A percentile compares a stretch with the other conserved stretches of the same genome.
These are phyloP conservation scores for Porites lobata DNA, from an alignment of 92 coral and sea anemone genomes.

Conservation along the genomic window DNA sequence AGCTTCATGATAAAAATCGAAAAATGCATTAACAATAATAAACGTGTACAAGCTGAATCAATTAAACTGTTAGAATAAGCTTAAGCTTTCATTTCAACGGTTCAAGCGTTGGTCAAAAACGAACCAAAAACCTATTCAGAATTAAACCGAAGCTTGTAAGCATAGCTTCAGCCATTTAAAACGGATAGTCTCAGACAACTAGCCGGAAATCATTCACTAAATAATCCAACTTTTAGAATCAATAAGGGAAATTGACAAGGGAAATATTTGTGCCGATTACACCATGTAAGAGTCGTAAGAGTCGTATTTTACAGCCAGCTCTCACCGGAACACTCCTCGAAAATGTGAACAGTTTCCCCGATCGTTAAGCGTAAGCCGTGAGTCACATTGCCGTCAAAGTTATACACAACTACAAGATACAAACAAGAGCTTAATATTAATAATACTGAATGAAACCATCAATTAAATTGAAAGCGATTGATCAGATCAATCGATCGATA, in stretches of 20 bases:
- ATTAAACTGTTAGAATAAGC: too few relatives aligned
- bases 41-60: too few relatives aligned
- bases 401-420: slow-evolving; percentile 86
- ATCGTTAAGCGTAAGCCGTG: slow-evolving; percentile 86
- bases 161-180: not conserved
- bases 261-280: slow-evolving; percentile 22
- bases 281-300: not conserved
- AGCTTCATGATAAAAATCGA: not conserved
- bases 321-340: slow-evolving; percentile 92
- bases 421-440: not conserved
- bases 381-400: slow-evolving; percentile 82
- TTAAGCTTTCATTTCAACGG: too few relatives aligned
- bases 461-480: not conserved
- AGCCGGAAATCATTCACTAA: slow-evolving; percentile 12
- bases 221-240: not conserved
- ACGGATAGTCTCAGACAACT: not conserved
- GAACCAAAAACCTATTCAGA: not conserved
- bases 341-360: slow-evolving; percentile 96
- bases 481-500: not conserved
- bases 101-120: too few relatives aligned
- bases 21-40: not conserved
- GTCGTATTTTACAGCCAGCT: not conserved
- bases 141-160: not conserved
- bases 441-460: not conserved
- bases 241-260: not conserved